Evolutionary conservation across 2,797 vertebrate genomes (phyloP), one percentile per base, ranked within the genome.

Genomic region (Phoeniculus purpureus): DNA sequence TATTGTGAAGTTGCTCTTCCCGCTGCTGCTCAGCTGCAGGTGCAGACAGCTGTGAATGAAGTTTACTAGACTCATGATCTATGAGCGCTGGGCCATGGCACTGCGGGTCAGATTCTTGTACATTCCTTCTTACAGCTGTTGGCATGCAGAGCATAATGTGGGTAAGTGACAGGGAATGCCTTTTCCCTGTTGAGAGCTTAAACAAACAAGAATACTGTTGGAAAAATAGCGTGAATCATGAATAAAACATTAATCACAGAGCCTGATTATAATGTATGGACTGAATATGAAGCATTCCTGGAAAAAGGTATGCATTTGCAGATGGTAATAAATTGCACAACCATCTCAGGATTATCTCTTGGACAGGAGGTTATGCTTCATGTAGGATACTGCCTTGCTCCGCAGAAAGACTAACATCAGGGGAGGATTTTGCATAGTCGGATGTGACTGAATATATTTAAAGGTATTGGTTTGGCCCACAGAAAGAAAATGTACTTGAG

Each of bases 1-100:
- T 75, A 61, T 51, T 79, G 54, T 60, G 81, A 72, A 78, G 50
- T 45, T 87, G 43, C 67, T 89, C 31, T 93, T 89, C 74, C 73
- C 23, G 22, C 87, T 89, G 22, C 87, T 89, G 81, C 92, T 84
- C 58, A 74, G 83, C 79, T 87, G 74, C 77, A 84, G 75, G 73
- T 40, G 40, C 77, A 90, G 91, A 89, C 72, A 94, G 80, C 90
- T 80, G 26, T 85, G 62, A 95, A 87, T 27, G 47, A 51, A 91
- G 81, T 93, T 93, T 91, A 90, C 75, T 74, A 73, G 89, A 61
- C 27, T 29, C 54, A 29, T 25, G 68, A 91, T 75, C 66, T 47
- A 40, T 0, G 47, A 82, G 64, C 2, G 0, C 72, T 86, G 59
- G 80, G 84, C 91, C 74, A 32, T n/a, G 73, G 93, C 74, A 92